Evolutionary conservation across 2,888 invertebrate species (phyloP).

Genomic region (Ophion slaviceki): DNA sequence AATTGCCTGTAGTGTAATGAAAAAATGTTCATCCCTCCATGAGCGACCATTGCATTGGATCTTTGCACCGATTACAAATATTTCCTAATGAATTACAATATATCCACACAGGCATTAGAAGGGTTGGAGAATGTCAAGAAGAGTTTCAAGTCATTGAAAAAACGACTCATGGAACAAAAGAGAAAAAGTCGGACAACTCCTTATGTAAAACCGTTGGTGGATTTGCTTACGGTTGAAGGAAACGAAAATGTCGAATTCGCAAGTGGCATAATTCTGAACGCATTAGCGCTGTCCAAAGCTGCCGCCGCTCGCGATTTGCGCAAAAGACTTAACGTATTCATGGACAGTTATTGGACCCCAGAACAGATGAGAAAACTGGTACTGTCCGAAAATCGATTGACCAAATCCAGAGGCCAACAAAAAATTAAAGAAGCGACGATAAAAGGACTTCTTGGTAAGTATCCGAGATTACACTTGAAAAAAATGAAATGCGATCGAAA

Average conservation of each 20-base stretch:
- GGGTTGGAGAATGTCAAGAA: background rate
- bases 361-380: constrained; percentile 8
- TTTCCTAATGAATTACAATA: background rate
- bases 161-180: background rate
- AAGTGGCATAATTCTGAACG: constrained; percentile 6
- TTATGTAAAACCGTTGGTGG: background rate
- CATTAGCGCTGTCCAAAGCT: background rate
- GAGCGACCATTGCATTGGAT: constrained; percentile 5
- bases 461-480: background rate
- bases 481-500: constrained; percentile 1
- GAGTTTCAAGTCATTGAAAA: background rate
- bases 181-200: background rate
- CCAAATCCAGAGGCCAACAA: constrained; percentile 11
- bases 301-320: background rate
- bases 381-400: constrained; percentile 4
- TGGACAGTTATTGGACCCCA: constrained; percentile 12
- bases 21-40: background rate
- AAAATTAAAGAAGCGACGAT: background rate
- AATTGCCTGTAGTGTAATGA: constrained; percentile 1
- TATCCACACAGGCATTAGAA: constrained; percentile 1
- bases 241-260: background rate
- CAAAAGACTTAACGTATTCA: constrained; percentile 4
- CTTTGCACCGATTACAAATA: constrained; percentile 1
- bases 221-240: background rate
- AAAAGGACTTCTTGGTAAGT: constrained; percentile 4